phyloP scores from a whole-genome alignment of 2,888 invertebrate genomes.

The Xestia rhomboidea region DNA sequence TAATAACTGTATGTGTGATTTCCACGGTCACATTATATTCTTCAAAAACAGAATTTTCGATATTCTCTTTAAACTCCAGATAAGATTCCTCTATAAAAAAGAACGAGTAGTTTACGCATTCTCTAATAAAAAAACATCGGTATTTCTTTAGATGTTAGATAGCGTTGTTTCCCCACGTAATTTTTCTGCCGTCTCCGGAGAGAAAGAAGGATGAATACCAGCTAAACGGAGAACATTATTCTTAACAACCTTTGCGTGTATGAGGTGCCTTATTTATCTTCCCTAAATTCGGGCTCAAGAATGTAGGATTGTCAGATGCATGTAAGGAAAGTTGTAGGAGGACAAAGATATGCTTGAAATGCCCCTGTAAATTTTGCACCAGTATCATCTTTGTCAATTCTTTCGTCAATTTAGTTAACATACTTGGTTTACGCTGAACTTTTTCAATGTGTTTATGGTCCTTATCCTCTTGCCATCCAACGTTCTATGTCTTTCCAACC shows the following conservation, averaged over 20 bases:
- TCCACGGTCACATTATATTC: neutral
- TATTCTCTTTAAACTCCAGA: constrained; percentile 28
- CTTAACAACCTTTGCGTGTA: constrained; percentile 62
- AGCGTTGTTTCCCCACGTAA: constrained; percentile 64
- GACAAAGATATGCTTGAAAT: constrained; percentile 2
- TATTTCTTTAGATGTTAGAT: constrained; percentile 52
- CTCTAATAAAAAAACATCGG: constrained; percentile 44
- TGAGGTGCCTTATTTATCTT: constrained; percentile 66
- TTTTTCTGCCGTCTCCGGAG: constrained; percentile 68
- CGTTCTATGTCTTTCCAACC: neutral
- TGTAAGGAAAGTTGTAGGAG: neutral
- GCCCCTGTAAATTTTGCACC: neutral
- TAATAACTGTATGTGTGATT: neutral
- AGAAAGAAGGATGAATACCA: constrained; percentile 62
- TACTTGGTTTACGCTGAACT: neutral
- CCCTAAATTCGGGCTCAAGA: constrained; percentile 56
- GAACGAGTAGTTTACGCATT: constrained; percentile 35
- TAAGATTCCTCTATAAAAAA: constrained; percentile 35
- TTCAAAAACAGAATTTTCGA: constrained; percentile 7
- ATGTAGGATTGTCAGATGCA: constrained; percentile 3
- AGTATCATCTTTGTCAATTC: neutral
- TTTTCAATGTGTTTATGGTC: neutral
- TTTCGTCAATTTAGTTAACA: neutral
- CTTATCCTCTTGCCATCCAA: neutral
- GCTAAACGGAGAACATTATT: constrained; percentile 68